phyloP scores from a whole-genome alignment of 2,797 vertebrate genomes.

The Siniperca undulata region DNA sequence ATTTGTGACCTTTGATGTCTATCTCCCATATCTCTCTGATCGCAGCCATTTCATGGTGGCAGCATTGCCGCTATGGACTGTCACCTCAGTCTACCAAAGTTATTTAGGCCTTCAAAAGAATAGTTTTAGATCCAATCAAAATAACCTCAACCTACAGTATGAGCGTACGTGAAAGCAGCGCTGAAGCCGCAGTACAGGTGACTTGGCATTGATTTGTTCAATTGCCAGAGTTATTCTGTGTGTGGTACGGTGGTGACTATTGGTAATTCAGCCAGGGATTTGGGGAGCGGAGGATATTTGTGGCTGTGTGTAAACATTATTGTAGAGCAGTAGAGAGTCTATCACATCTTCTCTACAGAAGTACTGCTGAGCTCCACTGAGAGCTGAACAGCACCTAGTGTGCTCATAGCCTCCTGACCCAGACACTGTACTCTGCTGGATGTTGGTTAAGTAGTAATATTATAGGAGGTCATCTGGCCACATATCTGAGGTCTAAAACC shows the following conservation, averaged over 20 bases:
- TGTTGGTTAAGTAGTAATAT: conserved; percentile 53
- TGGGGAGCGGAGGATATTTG: conserved; percentile 51
- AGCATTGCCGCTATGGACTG: conserved; percentile 22
- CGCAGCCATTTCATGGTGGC: conserved; percentile 56
- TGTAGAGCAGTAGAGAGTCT: conserved; percentile 37
- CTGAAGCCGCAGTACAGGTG: conserved; percentile 31
- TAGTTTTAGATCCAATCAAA: conserved; percentile 75
- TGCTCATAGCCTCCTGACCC: conserved; percentile 57
- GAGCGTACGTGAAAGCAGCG: conserved; percentile 17
- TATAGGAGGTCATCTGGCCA: conserved; percentile 43
- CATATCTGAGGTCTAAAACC: conserved; percentile 41
- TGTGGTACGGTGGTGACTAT: conserved; percentile 33
- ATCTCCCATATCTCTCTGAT: conserved; percentile 74
- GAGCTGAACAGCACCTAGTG: conserved; percentile 45
- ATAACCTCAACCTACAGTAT: conserved; percentile 56
- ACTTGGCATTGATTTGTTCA: conserved; percentile 61
- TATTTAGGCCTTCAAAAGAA: conserved; percentile 62
- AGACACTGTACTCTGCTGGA: conserved; percentile 44
- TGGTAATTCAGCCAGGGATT: conserved; percentile 65
- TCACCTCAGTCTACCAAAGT: conserved; percentile 46
- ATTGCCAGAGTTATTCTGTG: conserved; percentile 44
- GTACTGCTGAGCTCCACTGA: conserved; percentile 48
- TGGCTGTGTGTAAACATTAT: conserved; percentile 41
- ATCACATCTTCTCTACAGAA: conserved; percentile 38
- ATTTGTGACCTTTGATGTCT: conserved; percentile 78